Percentiles rank a stretch among this genome's conserved stretches.
Conservation (phyloP, 1,140 invertebrate species). For the Tetraneura akinire region DNA sequence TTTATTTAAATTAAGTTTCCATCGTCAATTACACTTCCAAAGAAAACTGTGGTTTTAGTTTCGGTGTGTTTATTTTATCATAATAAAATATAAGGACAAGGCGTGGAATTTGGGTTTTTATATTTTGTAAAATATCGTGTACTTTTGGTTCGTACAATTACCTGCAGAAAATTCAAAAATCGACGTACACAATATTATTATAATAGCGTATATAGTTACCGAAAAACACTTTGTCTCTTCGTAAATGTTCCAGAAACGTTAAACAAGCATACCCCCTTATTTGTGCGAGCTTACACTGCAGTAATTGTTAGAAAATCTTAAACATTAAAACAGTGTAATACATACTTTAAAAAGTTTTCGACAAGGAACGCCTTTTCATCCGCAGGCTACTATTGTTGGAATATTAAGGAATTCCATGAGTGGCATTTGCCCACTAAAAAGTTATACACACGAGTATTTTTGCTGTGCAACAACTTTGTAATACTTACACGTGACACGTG, state of each 20-base stretch:
- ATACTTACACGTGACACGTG: neutral
- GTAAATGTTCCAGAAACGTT: neutral
- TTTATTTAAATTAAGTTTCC: neutral
- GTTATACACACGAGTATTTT: neutral
- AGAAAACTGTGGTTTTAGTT: neutral
- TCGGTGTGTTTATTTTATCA: neutral
- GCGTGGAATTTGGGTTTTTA: neutral
- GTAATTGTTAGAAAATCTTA: slow-evolving; percentile 12
- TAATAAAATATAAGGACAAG: neutral
- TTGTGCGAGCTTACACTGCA: neutral
- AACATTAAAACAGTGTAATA: slow-evolving; percentile 2
- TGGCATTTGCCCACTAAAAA: neutral
- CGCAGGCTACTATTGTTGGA: neutral
- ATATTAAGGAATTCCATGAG: slow-evolving; percentile 6
- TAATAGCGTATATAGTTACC: neutral
- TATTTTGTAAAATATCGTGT: neutral
- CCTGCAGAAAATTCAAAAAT: neutral
- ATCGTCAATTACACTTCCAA: neutral
- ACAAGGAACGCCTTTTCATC: neutral
- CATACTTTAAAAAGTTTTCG: slow-evolving; percentile 22
- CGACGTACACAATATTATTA: neutral
- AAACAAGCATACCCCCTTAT: neutral
- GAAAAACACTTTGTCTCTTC: neutral
- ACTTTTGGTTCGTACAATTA: neutral
- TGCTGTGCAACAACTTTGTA: neutral